Conservation (phyloP, 2,888 invertebrate species). For the Liodrosophila aerea region DNA sequence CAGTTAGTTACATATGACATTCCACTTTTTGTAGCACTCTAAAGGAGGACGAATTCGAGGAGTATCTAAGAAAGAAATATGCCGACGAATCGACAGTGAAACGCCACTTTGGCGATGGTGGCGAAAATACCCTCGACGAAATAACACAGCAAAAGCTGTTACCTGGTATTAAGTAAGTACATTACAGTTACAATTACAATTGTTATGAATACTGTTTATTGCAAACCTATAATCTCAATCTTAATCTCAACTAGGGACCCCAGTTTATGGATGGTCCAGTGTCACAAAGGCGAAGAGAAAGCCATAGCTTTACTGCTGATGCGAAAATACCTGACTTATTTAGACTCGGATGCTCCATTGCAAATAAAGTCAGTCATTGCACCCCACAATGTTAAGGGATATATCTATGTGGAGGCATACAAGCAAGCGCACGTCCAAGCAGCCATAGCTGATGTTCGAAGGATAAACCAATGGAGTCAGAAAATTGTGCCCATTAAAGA, state of each 20-base stretch:
- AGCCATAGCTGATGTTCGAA: conserved; percentile 96
- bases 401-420: conserved; percentile 98
- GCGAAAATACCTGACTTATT: conserved; percentile 97
- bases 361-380: conserved; percentile 98
- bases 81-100: conserved; percentile 93
- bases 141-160: conserved; percentile 98
- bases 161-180: conserved; percentile 94
- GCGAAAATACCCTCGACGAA: conserved; percentile 98
- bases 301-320: conserved; percentile 94
- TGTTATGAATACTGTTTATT: neutral
- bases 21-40: conserved; percentile 84
- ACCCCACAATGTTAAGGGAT: conserved; percentile 98
- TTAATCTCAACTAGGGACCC: conserved; percentile 90
- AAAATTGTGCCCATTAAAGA: conserved; percentile 99
- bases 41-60: conserved; percentile 98
- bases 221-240: neutral
- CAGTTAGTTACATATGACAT: neutral
- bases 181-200: too few species aligned
- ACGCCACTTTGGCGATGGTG: conserved; percentile 96
- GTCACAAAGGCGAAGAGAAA: conserved; percentile 98
- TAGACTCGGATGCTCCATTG: conserved; percentile 90
- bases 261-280: conserved; percentile 99
- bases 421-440: conserved; percentile 99
- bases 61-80: conserved; percentile 97
- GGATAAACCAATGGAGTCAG: conserved; percentile 96